Evolutionary conservation across 2,113 vertebrate genomes (phyloP).

Genomic region (Petrocephalus zakoni): DNA sequence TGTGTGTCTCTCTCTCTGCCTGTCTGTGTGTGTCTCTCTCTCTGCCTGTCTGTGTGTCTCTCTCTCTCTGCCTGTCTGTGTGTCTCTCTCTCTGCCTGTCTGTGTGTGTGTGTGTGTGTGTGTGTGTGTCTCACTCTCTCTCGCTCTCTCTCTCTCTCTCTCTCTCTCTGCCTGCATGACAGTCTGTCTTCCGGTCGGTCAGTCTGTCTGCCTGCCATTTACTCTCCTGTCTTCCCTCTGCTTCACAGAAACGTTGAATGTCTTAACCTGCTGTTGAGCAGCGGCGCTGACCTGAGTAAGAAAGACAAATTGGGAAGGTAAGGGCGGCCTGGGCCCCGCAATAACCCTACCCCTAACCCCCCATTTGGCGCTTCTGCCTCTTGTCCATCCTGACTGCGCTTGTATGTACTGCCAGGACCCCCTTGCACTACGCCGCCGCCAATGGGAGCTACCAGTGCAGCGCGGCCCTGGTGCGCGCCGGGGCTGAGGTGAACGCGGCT

Average conservation of each 20-base stretch:
- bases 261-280: conserved; percentile 86
- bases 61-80: neutral
- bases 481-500: conserved; percentile 74
- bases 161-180: too few relatives aligned
- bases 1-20: too few relatives aligned
- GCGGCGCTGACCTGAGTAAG: conserved; percentile 75
- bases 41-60: neutral
- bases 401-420: conserved; percentile 60
- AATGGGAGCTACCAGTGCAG: conserved; percentile 86
- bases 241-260: conserved; percentile 81
- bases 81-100: neutral
- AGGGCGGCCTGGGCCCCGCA: neutral
- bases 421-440: conserved; percentile 88
- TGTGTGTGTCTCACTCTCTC: neutral
- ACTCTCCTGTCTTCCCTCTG: conserved; percentile 11
- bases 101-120: too few relatives aligned
- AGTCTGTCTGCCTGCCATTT: neutral
- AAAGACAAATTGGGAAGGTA: conserved; percentile 88
- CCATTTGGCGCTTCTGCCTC: neutral
- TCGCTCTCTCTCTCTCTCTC: neutral
- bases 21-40: neutral
- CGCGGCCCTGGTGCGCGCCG: conserved; percentile 75
- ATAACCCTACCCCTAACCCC: too few relatives aligned
- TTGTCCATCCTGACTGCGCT: neutral
- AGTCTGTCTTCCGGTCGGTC: too few relatives aligned